These are phyloP conservation scores for Aplysina aerophoba DNA, from an alignment of 37 sponge, comb jelly and placozoan genomes.

Conservation along the genomic window DNA sequence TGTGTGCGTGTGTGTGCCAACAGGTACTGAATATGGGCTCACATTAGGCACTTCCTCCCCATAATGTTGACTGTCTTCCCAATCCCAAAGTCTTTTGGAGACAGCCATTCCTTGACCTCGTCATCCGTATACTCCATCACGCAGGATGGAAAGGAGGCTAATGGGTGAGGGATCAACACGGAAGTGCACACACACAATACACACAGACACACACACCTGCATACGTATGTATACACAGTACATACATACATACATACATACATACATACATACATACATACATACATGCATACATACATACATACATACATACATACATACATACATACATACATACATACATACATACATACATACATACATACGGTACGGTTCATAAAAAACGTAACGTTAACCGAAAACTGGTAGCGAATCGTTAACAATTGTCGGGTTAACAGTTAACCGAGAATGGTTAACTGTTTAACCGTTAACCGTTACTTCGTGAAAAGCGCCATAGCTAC, in stretches of 20 bases:
- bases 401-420: too few species aligned
- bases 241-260: slow-evolving; percentile 8
- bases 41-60: slow-evolving; percentile 91
- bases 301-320: background rate
- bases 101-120: slow-evolving; percentile 92
- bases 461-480: too few species aligned
- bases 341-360: too few species aligned
- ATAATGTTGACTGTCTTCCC: slow-evolving; percentile 87
- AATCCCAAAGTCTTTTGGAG: slow-evolving; percentile 85
- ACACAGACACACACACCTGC: slow-evolving; percentile 14
- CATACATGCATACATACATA: background rate
- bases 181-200: slow-evolving; percentile 6
- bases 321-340: background rate
- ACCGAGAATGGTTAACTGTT: too few species aligned
- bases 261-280: background rate
- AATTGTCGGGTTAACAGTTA: too few species aligned
- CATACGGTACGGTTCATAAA: too few species aligned
- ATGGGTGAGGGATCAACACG: background rate
- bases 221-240: slow-evolving; percentile 1
- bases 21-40: background rate
- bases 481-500: too few species aligned
- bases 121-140: slow-evolving; percentile 89
- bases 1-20: background rate
- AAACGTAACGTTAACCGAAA: too few species aligned
- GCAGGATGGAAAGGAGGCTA: slow-evolving; percentile 82